Percentiles rank a stretch among this genome's conserved stretches.
Conservation (phyloP, 2,797 vertebrate genomes). For the Phaenicophaeus curvirostris region DNA sequence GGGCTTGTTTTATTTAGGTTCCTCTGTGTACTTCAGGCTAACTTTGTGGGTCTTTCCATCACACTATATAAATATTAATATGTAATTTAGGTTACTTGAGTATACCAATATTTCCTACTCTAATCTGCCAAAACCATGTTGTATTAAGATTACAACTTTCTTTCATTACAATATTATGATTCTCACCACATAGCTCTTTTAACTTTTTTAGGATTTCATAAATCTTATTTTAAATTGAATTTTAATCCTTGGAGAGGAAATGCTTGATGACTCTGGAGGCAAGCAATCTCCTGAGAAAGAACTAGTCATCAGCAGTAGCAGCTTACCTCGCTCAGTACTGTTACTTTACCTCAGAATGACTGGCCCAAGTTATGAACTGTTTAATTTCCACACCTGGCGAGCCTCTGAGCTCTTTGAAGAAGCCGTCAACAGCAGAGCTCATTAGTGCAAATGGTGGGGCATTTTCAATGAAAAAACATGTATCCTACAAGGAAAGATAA, state of each 20-base stretch:
- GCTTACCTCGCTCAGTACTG: not conserved
- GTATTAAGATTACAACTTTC: not conserved
- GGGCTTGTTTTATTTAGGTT: not conserved
- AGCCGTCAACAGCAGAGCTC: not conserved
- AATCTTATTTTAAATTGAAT: not conserved
- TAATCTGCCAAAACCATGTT: not conserved
- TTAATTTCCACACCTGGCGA: not conserved
- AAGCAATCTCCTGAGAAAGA: not conserved
- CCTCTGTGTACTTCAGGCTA: not conserved
- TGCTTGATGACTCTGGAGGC: not conserved
- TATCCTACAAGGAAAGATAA: not conserved
- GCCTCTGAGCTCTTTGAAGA: not conserved
- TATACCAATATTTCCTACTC: not conserved
- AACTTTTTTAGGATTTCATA: not conserved
- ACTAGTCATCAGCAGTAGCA: not conserved
- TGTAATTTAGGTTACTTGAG: fast-evolving
- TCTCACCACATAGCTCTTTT: not conserved
- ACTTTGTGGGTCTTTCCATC: not conserved
- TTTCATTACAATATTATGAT: not conserved
- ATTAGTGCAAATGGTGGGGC: not conserved
- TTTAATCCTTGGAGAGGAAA: not conserved
- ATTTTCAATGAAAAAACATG: not conserved
- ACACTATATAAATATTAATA: not conserved
- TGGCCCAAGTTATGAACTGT: not conserved
- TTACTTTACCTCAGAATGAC: not conserved